phyloP scores from a whole-genome alignment of 2,797 vertebrate species.

The Rhodeus uyekii region DNA sequence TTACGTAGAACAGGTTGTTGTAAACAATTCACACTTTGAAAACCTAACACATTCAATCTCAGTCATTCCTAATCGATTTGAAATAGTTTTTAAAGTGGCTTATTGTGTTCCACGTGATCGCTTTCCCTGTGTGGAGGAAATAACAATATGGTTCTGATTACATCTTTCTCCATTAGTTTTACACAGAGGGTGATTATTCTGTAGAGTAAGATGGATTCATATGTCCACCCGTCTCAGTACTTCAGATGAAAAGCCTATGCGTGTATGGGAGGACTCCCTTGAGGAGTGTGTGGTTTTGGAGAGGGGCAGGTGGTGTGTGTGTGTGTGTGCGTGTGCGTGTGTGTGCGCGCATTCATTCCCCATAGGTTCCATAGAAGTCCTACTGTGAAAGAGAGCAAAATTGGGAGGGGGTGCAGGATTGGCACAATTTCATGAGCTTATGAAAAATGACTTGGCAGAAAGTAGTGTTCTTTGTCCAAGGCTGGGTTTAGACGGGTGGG shows the following conservation, averaged over 20 bases:
- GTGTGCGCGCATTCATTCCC: slow-evolving; percentile 29
- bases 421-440: slow-evolving; percentile 70
- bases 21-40: slow-evolving; percentile 12
- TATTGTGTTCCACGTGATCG: slow-evolving; percentile 25
- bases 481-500: slow-evolving; percentile 40
- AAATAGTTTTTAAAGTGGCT: slow-evolving; percentile 39
- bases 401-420: slow-evolving; percentile 60
- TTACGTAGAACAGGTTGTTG: background rate
- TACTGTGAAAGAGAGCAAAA: slow-evolving; percentile 13
- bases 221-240: slow-evolving; percentile 44
- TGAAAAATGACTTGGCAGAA: slow-evolving; percentile 72
- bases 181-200: slow-evolving; percentile 53
- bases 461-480: slow-evolving; percentile 64
- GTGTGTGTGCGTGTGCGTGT: slow-evolving; percentile 40
- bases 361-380: slow-evolving; percentile 25
- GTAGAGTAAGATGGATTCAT: slow-evolving; percentile 54
- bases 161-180: slow-evolving; percentile 56
- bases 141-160: slow-evolving; percentile 53
- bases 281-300: slow-evolving; percentile 52
- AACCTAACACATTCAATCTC: slow-evolving; percentile 22
- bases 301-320: slow-evolving; percentile 47
- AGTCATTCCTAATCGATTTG: slow-evolving; percentile 35
- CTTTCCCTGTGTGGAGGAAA: slow-evolving; percentile 38
- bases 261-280: slow-evolving; percentile 45
- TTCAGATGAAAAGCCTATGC: slow-evolving; percentile 53